Conservation (phyloP, 2,113 vertebrate genomes). For the Acanthochromis polyacanthus region DNA sequence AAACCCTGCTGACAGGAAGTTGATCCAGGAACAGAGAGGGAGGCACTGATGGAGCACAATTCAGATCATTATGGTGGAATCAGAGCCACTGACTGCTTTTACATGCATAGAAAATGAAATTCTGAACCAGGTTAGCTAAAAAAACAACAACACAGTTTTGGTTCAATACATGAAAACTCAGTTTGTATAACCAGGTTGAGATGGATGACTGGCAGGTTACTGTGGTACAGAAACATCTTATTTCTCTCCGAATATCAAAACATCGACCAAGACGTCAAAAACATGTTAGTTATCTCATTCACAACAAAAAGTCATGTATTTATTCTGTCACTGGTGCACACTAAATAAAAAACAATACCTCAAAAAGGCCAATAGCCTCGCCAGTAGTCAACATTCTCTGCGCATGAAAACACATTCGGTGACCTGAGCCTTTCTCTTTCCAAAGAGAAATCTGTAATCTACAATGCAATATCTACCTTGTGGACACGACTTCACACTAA, state of each 20-base stretch:
- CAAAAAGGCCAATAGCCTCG: too few species aligned
- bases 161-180: too few species aligned
- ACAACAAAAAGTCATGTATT: neutral
- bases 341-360: too few species aligned
- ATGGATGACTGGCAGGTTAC: too few species aligned
- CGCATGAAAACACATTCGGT: constrained; percentile 35
- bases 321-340: neutral
- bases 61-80: constrained; percentile 23
- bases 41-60: constrained; percentile 11
- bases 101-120: constrained; percentile 13
- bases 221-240: too few species aligned
- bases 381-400: neutral
- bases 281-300: too few species aligned
- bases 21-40: neutral
- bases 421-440: constrained; percentile 3
- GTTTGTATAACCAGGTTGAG: too few species aligned
- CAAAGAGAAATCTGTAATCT: constrained; percentile 30
- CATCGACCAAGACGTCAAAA: too few species aligned
- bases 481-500: constrained; percentile 35
- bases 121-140: neutral
- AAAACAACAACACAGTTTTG: too few species aligned
- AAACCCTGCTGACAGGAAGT: constrained; percentile 28
- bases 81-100: constrained; percentile 38
- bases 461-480: constrained; percentile 16
- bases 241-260: too few species aligned